Conservation (phyloP, 2,888 invertebrate genomes). For the Halictus quadricinctus region DNA sequence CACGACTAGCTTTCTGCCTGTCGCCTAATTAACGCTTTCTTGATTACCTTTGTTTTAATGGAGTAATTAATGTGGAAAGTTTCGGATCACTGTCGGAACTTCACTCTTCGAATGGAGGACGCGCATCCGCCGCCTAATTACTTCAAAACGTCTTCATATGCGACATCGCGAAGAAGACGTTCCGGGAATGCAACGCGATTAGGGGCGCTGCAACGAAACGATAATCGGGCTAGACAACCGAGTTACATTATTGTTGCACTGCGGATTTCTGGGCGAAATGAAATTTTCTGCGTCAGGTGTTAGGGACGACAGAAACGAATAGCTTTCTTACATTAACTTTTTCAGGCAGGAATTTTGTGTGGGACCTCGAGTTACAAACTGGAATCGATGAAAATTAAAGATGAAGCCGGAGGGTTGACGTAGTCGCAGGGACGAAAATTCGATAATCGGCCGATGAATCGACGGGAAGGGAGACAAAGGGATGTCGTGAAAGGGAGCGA, state of each 20-base stretch:
- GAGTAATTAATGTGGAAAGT: conserved; percentile 32
- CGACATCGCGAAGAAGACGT: background rate
- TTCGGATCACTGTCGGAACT: conserved; percentile 23
- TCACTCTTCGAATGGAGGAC: background rate
- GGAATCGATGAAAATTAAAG: background rate
- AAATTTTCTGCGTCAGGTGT: background rate
- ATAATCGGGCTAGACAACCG: background rate
- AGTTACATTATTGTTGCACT: background rate
- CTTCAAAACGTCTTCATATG: conserved; percentile 30
- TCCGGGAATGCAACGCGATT: background rate
- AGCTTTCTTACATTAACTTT: too few relatives aligned
- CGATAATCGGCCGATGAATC: conserved; percentile 45
- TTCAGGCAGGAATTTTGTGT: too few relatives aligned
- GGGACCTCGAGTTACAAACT: background rate
- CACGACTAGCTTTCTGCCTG: background rate
- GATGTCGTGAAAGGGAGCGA: background rate
- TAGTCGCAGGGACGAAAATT: background rate
- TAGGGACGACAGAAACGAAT: too few relatives aligned
- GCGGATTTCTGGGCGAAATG: background rate
- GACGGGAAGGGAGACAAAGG: conserved; percentile 24
- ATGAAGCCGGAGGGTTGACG: background rate
- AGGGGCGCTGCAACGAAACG: background rate
- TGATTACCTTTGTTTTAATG: conserved; percentile 42
- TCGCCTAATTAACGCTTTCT: conserved; percentile 30
- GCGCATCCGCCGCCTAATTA: conserved; percentile 22